phyloP scores from a whole-genome alignment of 2,888 invertebrate species.

The Seira sanloemensis region DNA sequence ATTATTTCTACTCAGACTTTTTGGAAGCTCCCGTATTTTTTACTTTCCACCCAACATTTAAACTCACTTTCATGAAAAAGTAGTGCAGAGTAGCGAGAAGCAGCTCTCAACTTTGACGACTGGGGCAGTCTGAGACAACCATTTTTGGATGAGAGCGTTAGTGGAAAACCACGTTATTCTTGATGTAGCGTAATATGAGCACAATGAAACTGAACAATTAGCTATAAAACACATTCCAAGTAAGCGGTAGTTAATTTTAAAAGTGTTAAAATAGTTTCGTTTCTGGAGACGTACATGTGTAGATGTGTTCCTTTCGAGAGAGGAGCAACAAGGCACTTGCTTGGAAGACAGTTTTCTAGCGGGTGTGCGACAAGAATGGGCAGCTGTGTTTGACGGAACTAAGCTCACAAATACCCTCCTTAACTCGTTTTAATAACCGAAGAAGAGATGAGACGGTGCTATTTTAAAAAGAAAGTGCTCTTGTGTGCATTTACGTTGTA shows the following conservation, averaged over 20 bases:
- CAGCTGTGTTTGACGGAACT: conserved; percentile 34
- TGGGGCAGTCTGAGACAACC: background rate
- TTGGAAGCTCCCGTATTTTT: background rate
- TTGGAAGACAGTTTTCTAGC: conserved; percentile 17
- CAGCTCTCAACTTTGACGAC: background rate
- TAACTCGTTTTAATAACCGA: background rate
- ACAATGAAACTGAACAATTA: no score
- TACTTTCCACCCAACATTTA: background rate
- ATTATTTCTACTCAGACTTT: background rate
- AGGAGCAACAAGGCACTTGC: conserved; percentile 27
- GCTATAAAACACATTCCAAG: no score
- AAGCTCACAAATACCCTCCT: background rate
- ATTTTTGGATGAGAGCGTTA: no score
- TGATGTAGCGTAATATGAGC: no score
- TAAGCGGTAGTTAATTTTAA: no score
- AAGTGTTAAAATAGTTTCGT: no score
- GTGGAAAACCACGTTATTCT: no score
- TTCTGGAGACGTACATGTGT: no score
- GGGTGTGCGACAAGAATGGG: conserved; percentile 24
- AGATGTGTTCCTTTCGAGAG: no score
- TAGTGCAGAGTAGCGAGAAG: no score
- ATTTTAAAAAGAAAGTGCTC: conserved; percentile 2
- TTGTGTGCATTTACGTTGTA: no score
- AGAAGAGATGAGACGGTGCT: background rate
- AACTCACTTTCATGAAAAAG: background rate